These are phyloP conservation scores for Procambarus virginalis DNA, from an alignment of 1,140 invertebrate genomes.

Conservation along the genomic window DNA sequence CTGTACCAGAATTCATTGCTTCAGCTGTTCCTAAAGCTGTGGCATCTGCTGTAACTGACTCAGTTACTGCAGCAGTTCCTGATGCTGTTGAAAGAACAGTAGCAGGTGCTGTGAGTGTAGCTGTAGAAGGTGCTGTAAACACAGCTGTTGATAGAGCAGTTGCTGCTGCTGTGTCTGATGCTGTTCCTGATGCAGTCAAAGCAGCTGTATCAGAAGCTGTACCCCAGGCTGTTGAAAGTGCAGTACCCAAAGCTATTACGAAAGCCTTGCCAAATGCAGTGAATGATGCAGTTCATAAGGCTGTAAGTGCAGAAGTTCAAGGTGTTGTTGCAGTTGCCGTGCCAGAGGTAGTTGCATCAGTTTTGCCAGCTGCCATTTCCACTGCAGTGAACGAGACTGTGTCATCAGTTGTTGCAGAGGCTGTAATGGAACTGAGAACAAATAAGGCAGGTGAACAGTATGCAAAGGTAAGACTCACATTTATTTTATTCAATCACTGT, in stretches of 20 bases:
- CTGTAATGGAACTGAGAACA: slow-evolving; percentile 1
- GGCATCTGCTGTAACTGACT: slow-evolving; percentile 23
- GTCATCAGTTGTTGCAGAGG: slow-evolving; percentile 18
- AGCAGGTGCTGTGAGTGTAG: slow-evolving; percentile 13
- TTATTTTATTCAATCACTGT: too few species aligned
- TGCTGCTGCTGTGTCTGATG: slow-evolving; percentile 15
- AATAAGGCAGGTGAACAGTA: slow-evolving; percentile 28
- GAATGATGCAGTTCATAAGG: slow-evolving; percentile 13
- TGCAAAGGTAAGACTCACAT: neutral
- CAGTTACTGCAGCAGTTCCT: slow-evolving; percentile 28
- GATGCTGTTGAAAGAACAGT: slow-evolving; percentile 25
- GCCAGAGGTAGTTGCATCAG: slow-evolving; percentile 12
- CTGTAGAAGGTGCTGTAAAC: slow-evolving; percentile 30
- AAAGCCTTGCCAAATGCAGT: slow-evolving; percentile 22
- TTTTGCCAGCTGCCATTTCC: slow-evolving; percentile 20
- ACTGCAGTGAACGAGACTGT: slow-evolving; percentile 38
- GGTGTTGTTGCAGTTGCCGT: slow-evolving; percentile 34
- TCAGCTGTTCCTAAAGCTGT: slow-evolving; percentile 15
- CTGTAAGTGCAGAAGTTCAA: slow-evolving; percentile 30
- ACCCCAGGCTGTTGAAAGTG: slow-evolving; percentile 18
- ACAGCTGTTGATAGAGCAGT: slow-evolving; percentile 41
- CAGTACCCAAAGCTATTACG: slow-evolving; percentile 19
- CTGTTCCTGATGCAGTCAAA: slow-evolving; percentile 42
- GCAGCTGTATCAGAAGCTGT: slow-evolving; percentile 31
- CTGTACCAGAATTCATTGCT: slow-evolving; percentile 9